phyloP scores from a whole-genome alignment of 2,888 invertebrate species.

The Protodeltote pygarga region DNA sequence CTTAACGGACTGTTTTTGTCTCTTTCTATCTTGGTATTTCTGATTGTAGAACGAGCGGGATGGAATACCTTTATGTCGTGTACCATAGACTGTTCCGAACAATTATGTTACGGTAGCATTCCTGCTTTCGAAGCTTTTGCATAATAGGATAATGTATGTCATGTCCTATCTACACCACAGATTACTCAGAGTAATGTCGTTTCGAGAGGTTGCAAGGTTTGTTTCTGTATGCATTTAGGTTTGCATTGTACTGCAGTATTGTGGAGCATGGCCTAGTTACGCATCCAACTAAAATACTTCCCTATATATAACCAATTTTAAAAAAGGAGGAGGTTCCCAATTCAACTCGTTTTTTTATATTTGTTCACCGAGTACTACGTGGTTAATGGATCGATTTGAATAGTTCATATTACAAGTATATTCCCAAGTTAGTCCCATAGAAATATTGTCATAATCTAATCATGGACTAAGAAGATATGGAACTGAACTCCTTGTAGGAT shows the following conservation, averaged over 20 bases:
- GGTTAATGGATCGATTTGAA: too few relatives aligned
- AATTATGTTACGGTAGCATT: slow-evolving; percentile 51
- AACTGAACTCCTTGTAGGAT: too few relatives aligned
- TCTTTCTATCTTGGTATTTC: slow-evolving; percentile 9
- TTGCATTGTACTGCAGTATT: not conserved
- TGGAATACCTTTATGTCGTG: slow-evolving; percentile 10
- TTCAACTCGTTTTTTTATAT: too few relatives aligned
- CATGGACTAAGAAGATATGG: too few relatives aligned
- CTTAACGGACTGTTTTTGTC: slow-evolving; percentile 19
- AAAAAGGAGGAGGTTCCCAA: too few relatives aligned
- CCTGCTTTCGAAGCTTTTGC: slow-evolving; percentile 48
- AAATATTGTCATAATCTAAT: too few relatives aligned
- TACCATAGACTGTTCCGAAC: slow-evolving; percentile 30
- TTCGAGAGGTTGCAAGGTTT: slow-evolving; percentile 25
- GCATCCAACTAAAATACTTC: too few relatives aligned
- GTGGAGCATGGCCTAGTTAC: too few relatives aligned
- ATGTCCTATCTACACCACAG: slow-evolving; percentile 41
- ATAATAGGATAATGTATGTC: slow-evolving; percentile 60
- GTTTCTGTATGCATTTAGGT: slow-evolving; percentile 11
- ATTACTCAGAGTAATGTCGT: slow-evolving; percentile 38
- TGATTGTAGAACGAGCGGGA: slow-evolving; percentile 11
- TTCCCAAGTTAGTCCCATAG: too few relatives aligned
- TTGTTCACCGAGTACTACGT: too few relatives aligned
- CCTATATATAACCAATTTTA: too few relatives aligned
- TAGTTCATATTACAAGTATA: too few relatives aligned